phyloP scores from a whole-genome alignment of 2,113 vertebrate genomes.

The Machaerirhynchus nigripectus region DNA sequence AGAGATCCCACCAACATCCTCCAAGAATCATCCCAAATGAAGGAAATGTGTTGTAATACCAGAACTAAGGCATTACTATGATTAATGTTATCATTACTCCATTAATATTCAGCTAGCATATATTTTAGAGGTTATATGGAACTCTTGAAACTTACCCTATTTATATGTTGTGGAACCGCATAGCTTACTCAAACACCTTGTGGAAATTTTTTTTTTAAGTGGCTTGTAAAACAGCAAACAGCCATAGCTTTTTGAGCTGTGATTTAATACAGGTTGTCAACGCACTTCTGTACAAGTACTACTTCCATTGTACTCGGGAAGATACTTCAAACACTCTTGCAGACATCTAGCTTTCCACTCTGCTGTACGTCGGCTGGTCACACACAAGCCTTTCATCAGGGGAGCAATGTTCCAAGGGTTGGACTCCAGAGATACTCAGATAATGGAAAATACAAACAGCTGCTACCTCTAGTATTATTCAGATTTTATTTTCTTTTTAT shows the following conservation, averaged over 20 bases:
- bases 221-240: slow-evolving; percentile 54
- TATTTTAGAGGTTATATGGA: slow-evolving; percentile 73
- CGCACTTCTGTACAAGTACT: slow-evolving; percentile 47
- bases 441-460: slow-evolving; percentile 85
- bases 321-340: slow-evolving; percentile 48
- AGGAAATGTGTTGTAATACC: slow-evolving; percentile 37
- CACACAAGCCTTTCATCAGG: slow-evolving; percentile 60
- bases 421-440: slow-evolving; percentile 70
- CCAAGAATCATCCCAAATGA: slow-evolving; percentile 48
- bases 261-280: slow-evolving; percentile 31
- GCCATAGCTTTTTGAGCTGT: slow-evolving; percentile 44
- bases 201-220: slow-evolving; percentile 23
- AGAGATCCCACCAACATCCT: not conserved
- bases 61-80: slow-evolving; percentile 62
- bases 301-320: slow-evolving; percentile 24
- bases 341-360: slow-evolving; percentile 28
- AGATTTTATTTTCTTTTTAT: slow-evolving; percentile 79
- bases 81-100: slow-evolving; percentile 74
- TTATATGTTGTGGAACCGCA: slow-evolving; percentile 73
- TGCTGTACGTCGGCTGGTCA: slow-evolving; percentile 42
- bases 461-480: slow-evolving; percentile 96
- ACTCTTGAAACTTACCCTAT: slow-evolving; percentile 73
- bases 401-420: slow-evolving; percentile 54
- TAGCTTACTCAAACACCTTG: slow-evolving; percentile 66
- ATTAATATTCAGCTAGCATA: slow-evolving; percentile 74